Evolutionary conservation across 1,140 invertebrate species (phyloP).

Genomic region (Physella acuta): DNA sequence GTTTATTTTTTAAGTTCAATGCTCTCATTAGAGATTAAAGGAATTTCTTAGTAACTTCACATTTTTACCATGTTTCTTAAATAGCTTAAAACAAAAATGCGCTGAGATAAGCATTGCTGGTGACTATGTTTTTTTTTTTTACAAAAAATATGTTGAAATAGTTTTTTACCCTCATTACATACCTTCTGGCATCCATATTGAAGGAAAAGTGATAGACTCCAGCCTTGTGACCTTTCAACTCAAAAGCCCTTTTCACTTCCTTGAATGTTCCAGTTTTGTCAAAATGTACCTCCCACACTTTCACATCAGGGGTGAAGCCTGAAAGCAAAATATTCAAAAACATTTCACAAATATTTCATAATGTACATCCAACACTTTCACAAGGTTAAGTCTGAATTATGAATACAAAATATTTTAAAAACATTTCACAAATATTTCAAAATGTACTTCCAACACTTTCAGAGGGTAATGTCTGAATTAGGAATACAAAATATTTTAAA

Average conservation of each 20-base stretch:
- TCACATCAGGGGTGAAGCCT: slow-evolving; percentile 84
- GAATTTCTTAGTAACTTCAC: no score
- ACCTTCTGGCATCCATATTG: slow-evolving; percentile 73
- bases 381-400: no score
- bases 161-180: no score
- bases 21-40: no score
- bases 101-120: not conserved
- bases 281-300: slow-evolving; percentile 81
- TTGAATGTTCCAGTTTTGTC: slow-evolving; percentile 75
- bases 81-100: not conserved
- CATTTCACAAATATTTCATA: no score
- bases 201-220: slow-evolving; percentile 80
- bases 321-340: slow-evolving; percentile 49
- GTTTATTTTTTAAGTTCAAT: no score
- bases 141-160: not conserved
- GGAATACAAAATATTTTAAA: no score
- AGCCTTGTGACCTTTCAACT: slow-evolving; percentile 80
- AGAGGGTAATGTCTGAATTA: no score
- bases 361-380: no score
- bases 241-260: slow-evolving; percentile 74
- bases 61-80: not conserved
- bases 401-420: no score
- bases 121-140: not conserved
- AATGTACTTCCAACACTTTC: no score
- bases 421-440: no score